Evolutionary conservation across 1,140 invertebrate genomes (phyloP).

Genomic region (Drosophila sp.): DNA sequence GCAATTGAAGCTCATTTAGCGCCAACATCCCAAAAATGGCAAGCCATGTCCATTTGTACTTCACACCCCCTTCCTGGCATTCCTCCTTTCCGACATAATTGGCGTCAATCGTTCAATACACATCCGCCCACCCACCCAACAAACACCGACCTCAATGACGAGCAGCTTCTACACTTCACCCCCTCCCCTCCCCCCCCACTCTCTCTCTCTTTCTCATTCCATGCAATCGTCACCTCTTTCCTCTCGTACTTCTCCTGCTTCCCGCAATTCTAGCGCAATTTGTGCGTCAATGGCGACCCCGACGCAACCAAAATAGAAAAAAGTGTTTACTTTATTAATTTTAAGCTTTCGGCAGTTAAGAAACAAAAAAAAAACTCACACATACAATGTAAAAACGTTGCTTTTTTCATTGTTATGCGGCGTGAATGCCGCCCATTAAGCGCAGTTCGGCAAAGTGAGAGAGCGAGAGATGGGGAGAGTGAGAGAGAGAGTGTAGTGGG

Average conservation of each 20-base stretch:
- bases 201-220: no score
- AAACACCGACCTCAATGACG: conserved; percentile 33
- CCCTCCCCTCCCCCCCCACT: neutral
- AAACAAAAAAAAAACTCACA: conserved; percentile 45
- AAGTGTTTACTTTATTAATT: conserved; percentile 82
- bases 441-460: conserved; percentile 25
- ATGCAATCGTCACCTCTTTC: no score
- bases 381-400: conserved; percentile 15
- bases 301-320: conserved; percentile 45
- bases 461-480: neutral
- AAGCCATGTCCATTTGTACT: conserved; percentile 20
- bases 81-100: conserved; percentile 24
- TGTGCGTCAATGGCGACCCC: conserved; percentile 68
- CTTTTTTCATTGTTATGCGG: conserved; percentile 63
- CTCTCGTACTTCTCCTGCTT: neutral
- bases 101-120: conserved; percentile 51
- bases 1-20: conserved; percentile 78
- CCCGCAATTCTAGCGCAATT: conserved; percentile 47
- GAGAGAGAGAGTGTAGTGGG: neutral
- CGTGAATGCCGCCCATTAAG: conserved; percentile 73
- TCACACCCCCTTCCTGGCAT: neutral
- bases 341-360: conserved; percentile 79
- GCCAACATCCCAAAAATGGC: conserved; percentile 63
- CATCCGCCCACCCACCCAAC: conserved; percentile 17
- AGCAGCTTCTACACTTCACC: conserved; percentile 14